Percentiles rank a stretch among this genome's conserved stretches.
phyloP scores from a whole-genome alignment of 2,113 vertebrate species.

The Sylvia atricapilla region DNA sequence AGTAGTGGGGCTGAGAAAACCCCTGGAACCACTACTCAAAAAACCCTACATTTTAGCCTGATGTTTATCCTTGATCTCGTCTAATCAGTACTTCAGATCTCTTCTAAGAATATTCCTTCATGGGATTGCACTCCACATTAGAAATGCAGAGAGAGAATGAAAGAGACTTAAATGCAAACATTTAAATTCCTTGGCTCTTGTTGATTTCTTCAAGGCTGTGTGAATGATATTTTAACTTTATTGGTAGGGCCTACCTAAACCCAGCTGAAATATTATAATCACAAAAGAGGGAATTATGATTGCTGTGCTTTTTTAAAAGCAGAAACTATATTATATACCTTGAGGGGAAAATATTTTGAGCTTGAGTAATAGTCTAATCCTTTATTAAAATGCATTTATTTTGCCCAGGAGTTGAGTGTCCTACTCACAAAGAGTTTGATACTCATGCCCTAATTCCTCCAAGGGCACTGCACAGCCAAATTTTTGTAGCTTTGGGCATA shows the following conservation, averaged over 20 bases:
- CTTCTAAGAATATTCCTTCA: neutral
- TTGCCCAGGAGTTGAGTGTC: neutral
- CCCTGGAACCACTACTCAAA: neutral
- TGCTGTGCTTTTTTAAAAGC: neutral
- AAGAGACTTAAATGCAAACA: neutral
- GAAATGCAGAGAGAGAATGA: neutral
- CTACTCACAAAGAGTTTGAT: neutral
- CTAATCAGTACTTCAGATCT: neutral
- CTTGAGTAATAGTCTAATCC: neutral
- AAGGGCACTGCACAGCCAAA: neutral
- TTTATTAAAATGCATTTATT: neutral
- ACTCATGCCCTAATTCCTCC: fast-evolving
- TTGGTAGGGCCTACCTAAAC: neutral
- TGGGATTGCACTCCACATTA: neutral
- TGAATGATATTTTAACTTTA: neutral
- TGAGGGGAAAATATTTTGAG: neutral
- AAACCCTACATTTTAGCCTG: neutral
- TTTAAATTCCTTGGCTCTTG: neutral
- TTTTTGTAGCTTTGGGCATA: neutral
- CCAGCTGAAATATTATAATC: neutral
- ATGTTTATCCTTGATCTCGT: neutral
- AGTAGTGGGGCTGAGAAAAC: neutral
- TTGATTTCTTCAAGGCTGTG: neutral
- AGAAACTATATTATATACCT: neutral
- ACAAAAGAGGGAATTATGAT: neutral